Evolutionary conservation across 2,888 invertebrate species (phyloP), one percentile per base, ranked within the genome.

Genomic region (Periphyllus acericola): DNA sequence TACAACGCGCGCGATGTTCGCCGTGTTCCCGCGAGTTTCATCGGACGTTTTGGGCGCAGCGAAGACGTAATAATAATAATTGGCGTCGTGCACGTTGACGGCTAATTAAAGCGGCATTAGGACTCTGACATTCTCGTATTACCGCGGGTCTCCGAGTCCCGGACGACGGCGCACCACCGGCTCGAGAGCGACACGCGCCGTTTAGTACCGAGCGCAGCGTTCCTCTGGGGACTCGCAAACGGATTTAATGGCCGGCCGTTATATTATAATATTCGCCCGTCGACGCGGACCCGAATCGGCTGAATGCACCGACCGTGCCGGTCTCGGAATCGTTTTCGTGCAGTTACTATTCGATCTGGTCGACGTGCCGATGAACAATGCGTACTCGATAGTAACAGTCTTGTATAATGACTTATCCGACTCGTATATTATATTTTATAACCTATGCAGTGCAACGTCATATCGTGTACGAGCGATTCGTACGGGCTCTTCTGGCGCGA

Each of bases 61-160:
- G 68, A 76, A 84, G 40, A 55, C 80, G 80, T 87, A 87, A 46
- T 36, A 36, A 46, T 36, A 36, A 52, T 60, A 60, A 87, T 87
- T 87, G 86, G 80, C 80, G 72, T 80, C 40, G 86, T 74, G 86
- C 86, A 80, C 86, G 72, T 87, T 87, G 86, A 87, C 86, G 86
- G 86, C 86, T 87, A 87, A 87, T 87, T 87, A 87, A n/a, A 87
- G 80, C 80, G 86, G 86, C 80, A 87, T 87, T 87, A 87, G 80
- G 81, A 81, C 74, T 72, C 80, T 87, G 86, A 87, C 86, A 87
- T 87, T 87, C 86, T 87, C 86, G 80, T 87, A 80, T 87, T 87
- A 87, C 86, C 60, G 11, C 40, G 46, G 86, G 80, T 79, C 79
- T 85, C 72, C n/a, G 72, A 71, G 55, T 71, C 55, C 52, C 29